Evolutionary conservation across 2,888 invertebrate genomes (phyloP).

Genomic region (Ypsolopha sequella): DNA sequence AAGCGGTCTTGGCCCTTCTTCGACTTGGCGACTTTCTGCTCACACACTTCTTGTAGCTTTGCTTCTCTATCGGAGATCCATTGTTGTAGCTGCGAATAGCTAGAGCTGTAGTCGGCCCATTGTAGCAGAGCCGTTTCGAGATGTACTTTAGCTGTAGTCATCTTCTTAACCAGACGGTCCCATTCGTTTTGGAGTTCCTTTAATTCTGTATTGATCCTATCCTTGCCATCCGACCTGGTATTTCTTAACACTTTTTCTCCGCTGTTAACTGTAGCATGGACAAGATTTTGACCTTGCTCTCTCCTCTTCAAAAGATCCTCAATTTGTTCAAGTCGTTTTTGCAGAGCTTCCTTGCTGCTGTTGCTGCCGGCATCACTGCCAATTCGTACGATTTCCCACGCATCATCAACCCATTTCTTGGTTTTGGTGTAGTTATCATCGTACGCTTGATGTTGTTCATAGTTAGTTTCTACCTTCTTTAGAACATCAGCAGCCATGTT

Average conservation of each 20-base stretch:
- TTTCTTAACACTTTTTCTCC: conserved; percentile 92
- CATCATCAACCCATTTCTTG: conserved; percentile 88
- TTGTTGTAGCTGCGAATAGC: conserved; percentile 91
- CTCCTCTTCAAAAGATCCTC: conserved; percentile 84
- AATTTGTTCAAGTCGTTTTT: conserved; percentile 81
- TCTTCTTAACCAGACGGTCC: conserved; percentile 91
- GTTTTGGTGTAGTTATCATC: conserved; percentile 82
- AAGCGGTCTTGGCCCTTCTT: conserved; percentile 78
- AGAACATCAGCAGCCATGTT: conserved; percentile 91
- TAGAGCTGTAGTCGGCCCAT: conserved; percentile 97
- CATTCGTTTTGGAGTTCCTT: conserved; percentile 93
- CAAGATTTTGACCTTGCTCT: conserved; percentile 88
- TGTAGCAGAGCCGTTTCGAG: conserved; percentile 91
- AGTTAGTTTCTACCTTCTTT: conserved; percentile 91
- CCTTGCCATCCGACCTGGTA: conserved; percentile 90
- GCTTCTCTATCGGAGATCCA: conserved; percentile 96
- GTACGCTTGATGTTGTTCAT: conserved; percentile 87
- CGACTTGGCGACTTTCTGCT: conserved; percentile 84
- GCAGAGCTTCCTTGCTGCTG: conserved; percentile 86
- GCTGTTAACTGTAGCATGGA: conserved; percentile 88
- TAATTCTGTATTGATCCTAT: conserved; percentile 86
- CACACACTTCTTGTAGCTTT: conserved; percentile 90
- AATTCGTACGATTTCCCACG: conserved; percentile 83
- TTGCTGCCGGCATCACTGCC: conserved; percentile 84
- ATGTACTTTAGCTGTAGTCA: conserved; percentile 91